Evolutionary conservation across 2,797 vertebrate species (phyloP), one percentile per base, ranked within the genome.

Genomic region (Poeciliopsis turneri): DNA sequence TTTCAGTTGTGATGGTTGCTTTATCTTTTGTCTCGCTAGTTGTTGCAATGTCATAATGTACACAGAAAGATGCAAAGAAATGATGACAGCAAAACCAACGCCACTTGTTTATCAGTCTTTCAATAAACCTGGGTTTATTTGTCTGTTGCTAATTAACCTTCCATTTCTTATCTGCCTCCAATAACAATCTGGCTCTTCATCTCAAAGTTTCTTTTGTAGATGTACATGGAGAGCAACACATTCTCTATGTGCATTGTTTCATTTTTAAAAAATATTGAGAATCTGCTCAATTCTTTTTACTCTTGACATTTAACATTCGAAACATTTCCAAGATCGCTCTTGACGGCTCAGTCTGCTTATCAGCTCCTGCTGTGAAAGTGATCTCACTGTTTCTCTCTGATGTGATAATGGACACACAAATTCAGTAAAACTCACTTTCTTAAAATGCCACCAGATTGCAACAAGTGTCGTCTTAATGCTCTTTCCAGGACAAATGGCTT

Each of bases 221-320:
- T 55, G 0, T 23, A 23, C 49, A 23, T 20, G 23, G 49, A 23
- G 20, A 51, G 49, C n/a, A 59, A 75, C 39, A 82, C 68, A 75
- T 3, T 10, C 1, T 61, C n/a, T 57, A 41, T n/a, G 11, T 79
- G 57, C 30, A 61, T 72, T 75, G 68, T 28, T 87, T 86, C 79
- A 82, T 90, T 89, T 41, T 41, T 0, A 6, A 57, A 81, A 30
- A 68, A 69, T 83, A 78, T 33, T 70, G 41, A 74, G 23, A 61
- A 64, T 87, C 86, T 79, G 55, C 55, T 1, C 53, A 49, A 78
- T 87, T 78, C 78, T 74, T 59, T 51, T 10, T 89, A 70, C 81
- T 82, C 39, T 36, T 82, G 72, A 70, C 84, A 88, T 80, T 83
- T 86, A 66, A 66, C 18, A 11, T 41, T 41, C 2, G 9, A 6